These are phyloP conservation scores for Euplexia lucipara DNA, from an alignment of 2,888 invertebrate species.

Conservation along the genomic window DNA sequence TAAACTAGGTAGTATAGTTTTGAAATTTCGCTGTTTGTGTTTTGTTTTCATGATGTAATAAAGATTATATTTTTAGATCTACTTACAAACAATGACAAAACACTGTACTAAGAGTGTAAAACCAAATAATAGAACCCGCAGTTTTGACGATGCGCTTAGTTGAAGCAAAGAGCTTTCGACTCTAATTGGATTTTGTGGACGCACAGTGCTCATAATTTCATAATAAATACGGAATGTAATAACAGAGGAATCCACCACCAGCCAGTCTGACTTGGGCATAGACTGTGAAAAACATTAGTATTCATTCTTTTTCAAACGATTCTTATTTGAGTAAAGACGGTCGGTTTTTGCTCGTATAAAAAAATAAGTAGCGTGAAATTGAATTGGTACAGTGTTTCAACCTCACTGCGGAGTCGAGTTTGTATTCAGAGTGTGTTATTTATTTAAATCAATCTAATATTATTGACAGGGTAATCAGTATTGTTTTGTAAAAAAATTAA, in stretches of 20 bases:
- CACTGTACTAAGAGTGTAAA: constrained; percentile 5
- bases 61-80: no score
- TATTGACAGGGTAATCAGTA: no score
- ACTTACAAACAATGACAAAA: background rate
- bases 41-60: no score
- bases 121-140: constrained; percentile 24
- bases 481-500: background rate
- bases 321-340: constrained; percentile 21
- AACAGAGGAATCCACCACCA: constrained; percentile 20
- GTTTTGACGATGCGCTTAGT: constrained; percentile 40
- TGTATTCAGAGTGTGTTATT: constrained; percentile 14
- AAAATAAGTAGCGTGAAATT: constrained; percentile 46
- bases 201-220: constrained; percentile 49
- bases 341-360: constrained; percentile 23
- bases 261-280: background rate
- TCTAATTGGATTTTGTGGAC: constrained; percentile 57
- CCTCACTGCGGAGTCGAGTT: constrained; percentile 14
- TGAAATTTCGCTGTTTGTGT: no score
- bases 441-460: background rate
- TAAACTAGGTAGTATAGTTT: no score
- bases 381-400: constrained; percentile 41
- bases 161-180: constrained; percentile 34
- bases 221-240: constrained; percentile 47
- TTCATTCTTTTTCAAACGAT: constrained; percentile 20
- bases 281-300: constrained; percentile 7